Evolutionary conservation across 1,140 invertebrate genomes (phyloP), one percentile per base, ranked within the genome.

Genomic region (Chionoecetes opilio): DNA sequence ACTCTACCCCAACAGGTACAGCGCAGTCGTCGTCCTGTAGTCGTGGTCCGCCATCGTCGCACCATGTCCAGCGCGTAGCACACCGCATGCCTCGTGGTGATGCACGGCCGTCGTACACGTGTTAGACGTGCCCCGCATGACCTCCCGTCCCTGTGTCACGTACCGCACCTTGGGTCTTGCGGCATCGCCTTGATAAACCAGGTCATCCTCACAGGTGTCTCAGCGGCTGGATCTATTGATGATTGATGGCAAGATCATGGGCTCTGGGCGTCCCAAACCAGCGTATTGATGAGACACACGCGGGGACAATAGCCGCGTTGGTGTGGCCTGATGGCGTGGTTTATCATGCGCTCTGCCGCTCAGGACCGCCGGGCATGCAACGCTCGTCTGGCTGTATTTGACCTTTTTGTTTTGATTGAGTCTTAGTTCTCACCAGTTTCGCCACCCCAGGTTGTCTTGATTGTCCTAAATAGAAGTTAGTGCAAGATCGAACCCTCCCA

Each of bases 1-100:
- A 96, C 93, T 95, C 96, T 31, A 96, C 96, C 34, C 96, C 96
- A 14, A 96, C 96, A 96, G 96, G 96, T 96, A 82, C 53, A 63
- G 37, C 37, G 90, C 32, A 41, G 90, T 63, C 17, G 91, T 41
- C 82, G 31, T 41, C 90, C 38, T 21, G 29, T 26, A 37, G 89
- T 35, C 38, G 82, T 63, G 89, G 5, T 34, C 86, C n/a, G 82
- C 26, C 53, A 38, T 29, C 63, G 0, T 21, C 63, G 34, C 63
- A 41, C 90, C 90, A n/a, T 63, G 35, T 41, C 41, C 37, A 38
- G 41, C 87, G 87, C 37, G 41, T 21, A 41, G 87, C 87, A 89
- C 41, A 32, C 9, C 8, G 63, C 63, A 75, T 75, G 63, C 63
- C 63, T n/a, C 63, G 63, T 46, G 37, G 3, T 29, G 35, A 5